Conservation (phyloP, 2,797 vertebrate species). For the Cuniculus paca region DNA sequence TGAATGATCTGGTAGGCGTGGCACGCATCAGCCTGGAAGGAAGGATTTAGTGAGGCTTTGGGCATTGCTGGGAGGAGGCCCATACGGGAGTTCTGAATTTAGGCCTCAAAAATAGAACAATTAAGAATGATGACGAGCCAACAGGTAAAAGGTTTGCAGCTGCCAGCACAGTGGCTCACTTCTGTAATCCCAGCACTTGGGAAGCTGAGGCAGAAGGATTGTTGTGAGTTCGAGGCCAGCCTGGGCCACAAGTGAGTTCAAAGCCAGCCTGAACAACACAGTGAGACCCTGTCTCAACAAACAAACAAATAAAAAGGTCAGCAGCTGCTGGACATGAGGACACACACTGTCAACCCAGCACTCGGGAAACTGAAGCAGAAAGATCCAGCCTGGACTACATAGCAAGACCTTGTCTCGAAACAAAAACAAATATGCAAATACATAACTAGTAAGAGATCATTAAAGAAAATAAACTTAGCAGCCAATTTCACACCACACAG, state of each 20-base stretch:
- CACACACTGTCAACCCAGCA: background rate
- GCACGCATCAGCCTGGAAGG: slow-evolving; percentile 94
- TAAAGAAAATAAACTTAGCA: background rate
- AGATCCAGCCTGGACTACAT: background rate
- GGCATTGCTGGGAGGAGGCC: background rate
- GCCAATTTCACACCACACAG: background rate
- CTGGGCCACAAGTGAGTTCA: background rate
- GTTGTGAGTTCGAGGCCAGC: background rate
- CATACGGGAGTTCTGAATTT: background rate
- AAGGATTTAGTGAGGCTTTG: background rate
- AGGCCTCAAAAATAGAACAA: background rate
- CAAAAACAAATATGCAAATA: background rate
- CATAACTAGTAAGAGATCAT: background rate
- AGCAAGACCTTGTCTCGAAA: background rate
- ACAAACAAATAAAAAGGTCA: background rate
- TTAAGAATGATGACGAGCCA: background rate
- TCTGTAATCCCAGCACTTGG: background rate
- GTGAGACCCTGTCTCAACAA: background rate
- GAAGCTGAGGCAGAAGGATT: background rate
- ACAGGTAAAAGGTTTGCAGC: background rate
- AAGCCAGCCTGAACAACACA: background rate
- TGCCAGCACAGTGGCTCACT: background rate
- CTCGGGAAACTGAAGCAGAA: background rate
- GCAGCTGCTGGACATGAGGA: background rate
- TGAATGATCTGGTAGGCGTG: slow-evolving; percentile 98